Evolutionary conservation across 2,888 invertebrate genomes (phyloP).

Genomic region (Adelphocoris suturalis): DNA sequence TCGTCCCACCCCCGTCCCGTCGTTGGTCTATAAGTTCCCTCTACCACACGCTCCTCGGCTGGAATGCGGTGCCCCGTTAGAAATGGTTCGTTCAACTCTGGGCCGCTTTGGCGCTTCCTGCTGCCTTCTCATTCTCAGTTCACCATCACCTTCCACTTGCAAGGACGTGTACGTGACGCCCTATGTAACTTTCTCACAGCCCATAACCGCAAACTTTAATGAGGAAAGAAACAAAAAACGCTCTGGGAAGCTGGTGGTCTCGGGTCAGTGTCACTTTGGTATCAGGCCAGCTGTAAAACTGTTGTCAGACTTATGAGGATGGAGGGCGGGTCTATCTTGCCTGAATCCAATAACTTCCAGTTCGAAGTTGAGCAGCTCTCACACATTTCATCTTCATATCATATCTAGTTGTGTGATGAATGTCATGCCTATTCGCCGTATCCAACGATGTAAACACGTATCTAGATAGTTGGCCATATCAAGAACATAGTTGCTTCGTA

Average conservation of each 20-base stretch:
- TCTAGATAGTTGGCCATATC: too few species aligned
- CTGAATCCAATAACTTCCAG: too few species aligned
- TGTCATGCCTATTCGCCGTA: too few species aligned
- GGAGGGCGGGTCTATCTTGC: too few species aligned
- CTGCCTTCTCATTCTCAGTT: neutral
- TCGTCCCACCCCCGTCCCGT: neutral
- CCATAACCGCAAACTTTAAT: slow-evolving; percentile 1
- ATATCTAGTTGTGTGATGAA: too few species aligned
- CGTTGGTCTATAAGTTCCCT: neutral
- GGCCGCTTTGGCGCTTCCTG: neutral
- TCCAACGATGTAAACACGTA: too few species aligned
- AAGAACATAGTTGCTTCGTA: too few species aligned
- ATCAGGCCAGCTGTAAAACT: too few species aligned
- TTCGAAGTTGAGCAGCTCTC: too few species aligned
- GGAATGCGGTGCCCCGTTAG: slow-evolving; percentile 72
- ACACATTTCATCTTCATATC: too few species aligned
- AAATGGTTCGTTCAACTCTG: slow-evolving; percentile 71
- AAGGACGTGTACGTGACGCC: slow-evolving; percentile 49
- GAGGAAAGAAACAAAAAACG: neutral
- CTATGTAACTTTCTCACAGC: slow-evolving; percentile 42
- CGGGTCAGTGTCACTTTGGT: neutral
- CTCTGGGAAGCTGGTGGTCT: neutral
- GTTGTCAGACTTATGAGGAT: too few species aligned
- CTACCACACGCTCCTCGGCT: slow-evolving; percentile 3
- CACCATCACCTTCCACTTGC: slow-evolving; percentile 38